Percentiles rank a stretch among this genome's conserved stretches.
These are phyloP conservation scores for Antechinus flavipes DNA, from an alignment of 2,113 vertebrate genomes.

Conservation along the genomic window DNA sequence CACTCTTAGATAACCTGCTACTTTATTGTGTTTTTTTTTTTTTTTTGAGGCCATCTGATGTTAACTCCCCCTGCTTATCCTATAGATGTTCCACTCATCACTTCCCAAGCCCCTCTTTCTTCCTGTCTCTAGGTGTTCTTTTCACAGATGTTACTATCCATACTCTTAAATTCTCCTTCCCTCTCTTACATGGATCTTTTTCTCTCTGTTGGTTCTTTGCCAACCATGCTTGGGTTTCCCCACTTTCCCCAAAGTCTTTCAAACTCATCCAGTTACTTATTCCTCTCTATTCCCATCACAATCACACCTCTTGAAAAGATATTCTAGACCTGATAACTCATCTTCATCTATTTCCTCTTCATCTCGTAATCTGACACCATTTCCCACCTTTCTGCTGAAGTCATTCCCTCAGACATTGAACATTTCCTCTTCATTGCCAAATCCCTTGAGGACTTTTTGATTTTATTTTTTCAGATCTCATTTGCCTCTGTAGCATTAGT, in stretches of 20 bases:
- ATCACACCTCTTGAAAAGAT: neutral
- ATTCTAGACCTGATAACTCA: neutral
- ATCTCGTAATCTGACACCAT: neutral
- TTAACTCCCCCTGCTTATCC: neutral
- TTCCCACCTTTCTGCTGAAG: too few species aligned
- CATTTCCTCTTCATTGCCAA: neutral
- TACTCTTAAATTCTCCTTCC: too few species aligned
- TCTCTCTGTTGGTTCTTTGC: too few species aligned
- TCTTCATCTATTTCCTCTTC: neutral
- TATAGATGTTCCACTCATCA: neutral
- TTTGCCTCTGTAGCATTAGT: neutral
- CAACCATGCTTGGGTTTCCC: too few species aligned
- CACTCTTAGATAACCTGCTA: neutral
- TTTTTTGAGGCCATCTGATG: neutral
- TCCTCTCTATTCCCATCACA: neutral
- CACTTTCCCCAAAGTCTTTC: too few species aligned
- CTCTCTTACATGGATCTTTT: too few species aligned
- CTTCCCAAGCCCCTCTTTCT: neutral
- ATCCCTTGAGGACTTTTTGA: neutral
- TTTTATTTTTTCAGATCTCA: neutral
- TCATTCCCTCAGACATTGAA: too few species aligned
- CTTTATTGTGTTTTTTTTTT: neutral
- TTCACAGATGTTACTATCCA: neutral
- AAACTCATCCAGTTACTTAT: neutral
- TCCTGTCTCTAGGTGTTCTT: neutral